These are phyloP conservation scores for Saccopteryx leptura DNA, from an alignment of 2,113 vertebrate species.

Conservation along the genomic window DNA sequence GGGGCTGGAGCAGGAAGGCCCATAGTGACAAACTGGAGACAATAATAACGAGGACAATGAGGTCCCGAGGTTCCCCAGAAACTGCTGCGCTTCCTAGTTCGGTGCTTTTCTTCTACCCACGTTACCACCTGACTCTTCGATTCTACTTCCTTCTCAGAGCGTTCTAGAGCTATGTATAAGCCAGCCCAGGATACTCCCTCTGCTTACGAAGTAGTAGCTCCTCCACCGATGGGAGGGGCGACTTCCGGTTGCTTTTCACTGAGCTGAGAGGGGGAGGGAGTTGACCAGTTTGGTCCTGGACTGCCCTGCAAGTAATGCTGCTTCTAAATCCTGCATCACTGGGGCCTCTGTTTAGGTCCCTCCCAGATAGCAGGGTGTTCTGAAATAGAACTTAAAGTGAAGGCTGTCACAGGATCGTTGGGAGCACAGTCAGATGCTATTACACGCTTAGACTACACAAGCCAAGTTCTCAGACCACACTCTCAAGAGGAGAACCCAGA, in stretches of 20 bases:
- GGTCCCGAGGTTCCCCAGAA: neutral
- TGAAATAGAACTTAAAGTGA: conserved; percentile 82
- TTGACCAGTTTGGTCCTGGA: conserved; percentile 65
- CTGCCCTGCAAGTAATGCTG: conserved; percentile 47
- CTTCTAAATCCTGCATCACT: conserved; percentile 69
- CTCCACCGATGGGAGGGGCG: neutral
- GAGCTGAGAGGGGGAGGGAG: neutral
- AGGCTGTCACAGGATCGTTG: conserved; percentile 78
- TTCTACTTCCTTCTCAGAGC: neutral
- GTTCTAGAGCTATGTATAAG: neutral
- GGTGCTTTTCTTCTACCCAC: neutral
- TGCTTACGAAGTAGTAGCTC: neutral
- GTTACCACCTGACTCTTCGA: neutral
- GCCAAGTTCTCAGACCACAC: conserved; percentile 81
- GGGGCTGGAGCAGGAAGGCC: accelerated
- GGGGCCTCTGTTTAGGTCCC: conserved; percentile 62
- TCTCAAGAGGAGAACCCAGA: conserved; percentile 80
- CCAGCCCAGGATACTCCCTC: too few species aligned
- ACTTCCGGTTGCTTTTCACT: neutral
- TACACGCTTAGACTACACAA: conserved; percentile 83
- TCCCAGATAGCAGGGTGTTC: conserved; percentile 76
- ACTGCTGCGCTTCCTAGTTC: neutral
- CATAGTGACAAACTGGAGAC: neutral
- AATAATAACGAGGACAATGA: too few species aligned
- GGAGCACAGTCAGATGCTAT: conserved; percentile 78